Base-by-base conservation (phyloP, 1,140 invertebrate genomes). In the Cydia pomonella region DNA sequence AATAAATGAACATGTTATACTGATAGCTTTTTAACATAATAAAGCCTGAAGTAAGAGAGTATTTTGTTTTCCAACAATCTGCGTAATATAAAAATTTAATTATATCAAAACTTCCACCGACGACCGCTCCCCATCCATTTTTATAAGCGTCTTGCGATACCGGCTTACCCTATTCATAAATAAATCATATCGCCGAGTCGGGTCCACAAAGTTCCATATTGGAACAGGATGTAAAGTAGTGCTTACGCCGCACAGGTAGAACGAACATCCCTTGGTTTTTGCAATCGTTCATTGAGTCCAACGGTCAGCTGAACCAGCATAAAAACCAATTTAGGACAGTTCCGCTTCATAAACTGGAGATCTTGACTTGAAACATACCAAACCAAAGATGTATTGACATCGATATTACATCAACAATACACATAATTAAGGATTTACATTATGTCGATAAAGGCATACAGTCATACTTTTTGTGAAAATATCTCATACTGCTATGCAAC, bases 161-260 rank as follows among this genome's bases (percentile, higher is more conserved):
- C 33, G 38, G 64, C 64, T 33, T 69, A 18, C 7, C 27, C n/a
- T 69, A 69, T 69, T 69, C 64, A 69, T 69, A 69, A 69, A 69
- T 69, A 69, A 69, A 69, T 69, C 33, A 69, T 59, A 59, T 69
- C 64, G 64, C 6, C 16, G 27, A 69, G 64, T 41, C 33, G 41
- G 29, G 64, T 69, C 29, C 27, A 41, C 27, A 38, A 41, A 69
- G 63, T 66, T 66, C 64, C 64, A 69, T 69, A 69, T 69, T 69
- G 64, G 23, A 41, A 69, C 64, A 69, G 64, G 64, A 69, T 69
- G 27, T 69, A 18, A 69, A 69, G 29, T 69, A 41, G 25, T 69
- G 64, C 64, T 33, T 69, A 10, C 64, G 53, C 53, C 53, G 53
- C 53, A 59, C 53, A 23, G 53, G 53, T 12, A 59, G 21, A 21